Evolutionary conservation across 2,888 invertebrate genomes (phyloP).

Genomic region (Phyto melanocephala): DNA sequence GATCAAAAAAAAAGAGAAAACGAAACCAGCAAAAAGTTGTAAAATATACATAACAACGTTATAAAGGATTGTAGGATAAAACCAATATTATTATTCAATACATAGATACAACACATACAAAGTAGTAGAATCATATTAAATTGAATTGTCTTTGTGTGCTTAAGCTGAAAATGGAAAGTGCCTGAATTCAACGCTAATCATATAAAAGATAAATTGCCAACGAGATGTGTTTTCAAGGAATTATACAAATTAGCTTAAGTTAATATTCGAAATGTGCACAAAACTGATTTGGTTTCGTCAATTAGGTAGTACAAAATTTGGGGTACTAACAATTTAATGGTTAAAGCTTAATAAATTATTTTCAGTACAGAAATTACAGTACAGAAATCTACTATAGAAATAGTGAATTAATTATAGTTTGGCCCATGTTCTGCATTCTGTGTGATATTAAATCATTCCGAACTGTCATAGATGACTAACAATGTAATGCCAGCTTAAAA

Average conservation of each 20-base stretch:
- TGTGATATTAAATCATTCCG: too few species aligned
- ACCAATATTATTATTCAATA: background rate
- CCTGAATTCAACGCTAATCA: background rate
- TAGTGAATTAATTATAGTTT: too few species aligned
- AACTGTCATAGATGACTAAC: too few species aligned
- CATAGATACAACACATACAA: background rate
- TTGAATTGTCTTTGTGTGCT: conserved; percentile 7
- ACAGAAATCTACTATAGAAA: too few species aligned
- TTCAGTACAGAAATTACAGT: too few species aligned
- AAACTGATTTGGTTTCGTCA: too few species aligned
- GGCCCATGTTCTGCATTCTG: too few species aligned
- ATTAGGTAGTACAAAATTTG: too few species aligned
- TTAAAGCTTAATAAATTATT: too few species aligned
- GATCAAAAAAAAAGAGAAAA: background rate
- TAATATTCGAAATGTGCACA: too few species aligned
- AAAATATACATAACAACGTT: background rate
- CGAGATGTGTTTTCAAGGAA: background rate
- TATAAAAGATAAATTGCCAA: background rate
- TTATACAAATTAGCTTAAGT: background rate
- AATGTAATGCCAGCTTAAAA: too few species aligned
- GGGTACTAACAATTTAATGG: too few species aligned
- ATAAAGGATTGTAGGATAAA: background rate
- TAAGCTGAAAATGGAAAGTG: background rate
- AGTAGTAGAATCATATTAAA: conserved; percentile 15
- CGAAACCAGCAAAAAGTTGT: background rate